Evolutionary conservation across 2,888 invertebrate genomes (phyloP).

Genomic region (Meliscaeva auricollis): DNA sequence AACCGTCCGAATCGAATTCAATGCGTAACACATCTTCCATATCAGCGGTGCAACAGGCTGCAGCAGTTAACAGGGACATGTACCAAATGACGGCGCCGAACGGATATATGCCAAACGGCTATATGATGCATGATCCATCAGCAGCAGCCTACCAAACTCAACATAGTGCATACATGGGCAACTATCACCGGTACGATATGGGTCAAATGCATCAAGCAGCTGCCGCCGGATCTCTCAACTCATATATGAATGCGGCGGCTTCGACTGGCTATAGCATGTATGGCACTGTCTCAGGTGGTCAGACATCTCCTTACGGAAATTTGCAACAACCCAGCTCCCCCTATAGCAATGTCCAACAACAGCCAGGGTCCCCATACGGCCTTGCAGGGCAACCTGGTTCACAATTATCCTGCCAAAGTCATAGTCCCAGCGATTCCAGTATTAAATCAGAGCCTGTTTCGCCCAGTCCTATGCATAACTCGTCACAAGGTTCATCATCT

Average conservation of each 20-base stretch:
- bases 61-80: slow-evolving; percentile 89
- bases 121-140: slow-evolving; percentile 94
- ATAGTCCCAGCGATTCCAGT: slow-evolving; percentile 94
- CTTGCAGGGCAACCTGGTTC: slow-evolving; percentile 87
- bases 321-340: slow-evolving; percentile 89
- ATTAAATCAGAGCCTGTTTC: slow-evolving; percentile 96
- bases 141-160: slow-evolving; percentile 90
- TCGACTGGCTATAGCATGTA: slow-evolving; percentile 89
- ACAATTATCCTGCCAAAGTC: slow-evolving; percentile 88
- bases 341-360: slow-evolving; percentile 84
- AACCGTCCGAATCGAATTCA: slow-evolving; percentile 83
- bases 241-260: slow-evolving; percentile 90
- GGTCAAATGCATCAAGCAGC: slow-evolving; percentile 90
- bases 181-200: slow-evolving; percentile 95
- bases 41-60: slow-evolving; percentile 88
- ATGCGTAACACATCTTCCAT: slow-evolving; percentile 84
- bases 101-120: slow-evolving; percentile 98
- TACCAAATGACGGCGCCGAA: slow-evolving; percentile 93
- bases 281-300: slow-evolving; percentile 88
- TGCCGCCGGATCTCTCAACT: slow-evolving; percentile 85
- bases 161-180: slow-evolving; percentile 88
- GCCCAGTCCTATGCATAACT: slow-evolving; percentile 86
- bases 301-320: slow-evolving; percentile 90
- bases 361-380: slow-evolving; percentile 87
- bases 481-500: slow-evolving; percentile 81